A percentile compares a stretch with the other conserved stretches of the same genome.
Conservation (phyloP, 2,888 invertebrate genomes). For the Bombyx huttoni region DNA sequence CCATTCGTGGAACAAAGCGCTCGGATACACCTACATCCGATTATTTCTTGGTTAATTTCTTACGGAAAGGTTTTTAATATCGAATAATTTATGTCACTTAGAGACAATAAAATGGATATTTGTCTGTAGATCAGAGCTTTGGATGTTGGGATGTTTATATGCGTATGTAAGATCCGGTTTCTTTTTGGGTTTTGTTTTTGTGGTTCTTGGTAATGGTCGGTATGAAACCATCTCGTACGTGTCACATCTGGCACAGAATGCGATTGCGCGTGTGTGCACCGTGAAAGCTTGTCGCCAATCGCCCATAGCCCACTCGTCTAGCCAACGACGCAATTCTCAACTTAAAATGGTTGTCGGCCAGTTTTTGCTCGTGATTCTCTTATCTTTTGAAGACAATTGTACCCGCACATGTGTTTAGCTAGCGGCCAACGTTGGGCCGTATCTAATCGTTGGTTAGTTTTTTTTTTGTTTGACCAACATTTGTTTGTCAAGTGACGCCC, state of each 20-base stretch:
- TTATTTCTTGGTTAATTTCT: not conserved
- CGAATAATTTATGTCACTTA: no score
- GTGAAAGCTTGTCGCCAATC: conserved; percentile 9
- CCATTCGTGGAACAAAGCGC: not conserved
- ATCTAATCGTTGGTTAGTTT: not conserved
- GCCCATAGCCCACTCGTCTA: not conserved
- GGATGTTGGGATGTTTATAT: no score
- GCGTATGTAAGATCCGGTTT: no score
- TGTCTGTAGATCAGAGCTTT: no score
- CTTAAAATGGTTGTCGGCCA: not conserved
- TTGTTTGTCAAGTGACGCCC: not conserved
- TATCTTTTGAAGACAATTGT: not conserved
- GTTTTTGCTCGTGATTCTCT: not conserved
- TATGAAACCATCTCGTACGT: conserved; percentile 16
- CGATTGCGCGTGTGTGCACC: conserved; percentile 5
- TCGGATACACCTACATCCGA: not conserved
- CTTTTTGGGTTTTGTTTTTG: not conserved
- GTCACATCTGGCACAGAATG: conserved; percentile 33
- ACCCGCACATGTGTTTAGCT: not conserved
- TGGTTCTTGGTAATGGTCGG: not conserved
- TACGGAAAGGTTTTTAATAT: not conserved
- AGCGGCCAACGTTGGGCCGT: not conserved
- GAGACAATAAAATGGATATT: no score
- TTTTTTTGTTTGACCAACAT: not conserved
- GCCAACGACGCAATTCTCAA: conserved; percentile 4